Percentiles rank a stretch among this genome's conserved stretches.
Evolutionary conservation across 2,888 invertebrate species (phyloP).

Genomic region (Hartigia nigra): DNA sequence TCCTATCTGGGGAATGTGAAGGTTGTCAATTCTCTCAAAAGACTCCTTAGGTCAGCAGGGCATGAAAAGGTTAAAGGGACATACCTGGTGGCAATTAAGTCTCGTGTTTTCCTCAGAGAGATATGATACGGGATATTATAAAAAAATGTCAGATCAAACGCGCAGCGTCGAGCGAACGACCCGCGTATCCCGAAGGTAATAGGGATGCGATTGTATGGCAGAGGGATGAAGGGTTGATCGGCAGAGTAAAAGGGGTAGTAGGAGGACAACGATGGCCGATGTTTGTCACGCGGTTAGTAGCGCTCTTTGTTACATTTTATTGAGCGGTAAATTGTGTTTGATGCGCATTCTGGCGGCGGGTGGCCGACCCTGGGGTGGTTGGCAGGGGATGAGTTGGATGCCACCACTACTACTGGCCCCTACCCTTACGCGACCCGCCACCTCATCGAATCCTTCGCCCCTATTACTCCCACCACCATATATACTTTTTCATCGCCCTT

Average conservation of each 20-base stretch:
- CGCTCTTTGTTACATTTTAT: constrained; percentile 25
- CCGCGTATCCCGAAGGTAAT: background rate
- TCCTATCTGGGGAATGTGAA: background rate
- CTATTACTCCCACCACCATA: background rate
- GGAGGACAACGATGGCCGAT: constrained; percentile 15
- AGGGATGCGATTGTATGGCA: background rate
- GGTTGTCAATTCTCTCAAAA: background rate
- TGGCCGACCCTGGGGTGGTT: constrained; percentile 1
- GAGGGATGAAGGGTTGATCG: background rate
- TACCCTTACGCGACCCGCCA: constrained; percentile 7
- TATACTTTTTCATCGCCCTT: background rate
- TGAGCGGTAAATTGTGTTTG: constrained; percentile 26
- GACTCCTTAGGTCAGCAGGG: background rate
- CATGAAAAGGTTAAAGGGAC: background rate
- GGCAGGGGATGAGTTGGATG: background rate
- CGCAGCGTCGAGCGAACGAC: background rate
- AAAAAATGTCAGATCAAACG: background rate
- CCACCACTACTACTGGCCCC: background rate
- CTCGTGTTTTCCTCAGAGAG: background rate
- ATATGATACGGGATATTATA: background rate
- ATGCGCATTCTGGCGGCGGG: constrained; percentile 23
- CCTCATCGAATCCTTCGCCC: constrained; percentile 3
- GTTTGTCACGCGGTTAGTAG: constrained; percentile 23
- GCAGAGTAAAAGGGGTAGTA: background rate
- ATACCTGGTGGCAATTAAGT: background rate